Percentiles rank a stretch among this genome's conserved stretches.
These are phyloP conservation scores for Rhinichthys klamathensis DNA, from an alignment of 2,113 vertebrate genomes.

Conservation along the genomic window DNA sequence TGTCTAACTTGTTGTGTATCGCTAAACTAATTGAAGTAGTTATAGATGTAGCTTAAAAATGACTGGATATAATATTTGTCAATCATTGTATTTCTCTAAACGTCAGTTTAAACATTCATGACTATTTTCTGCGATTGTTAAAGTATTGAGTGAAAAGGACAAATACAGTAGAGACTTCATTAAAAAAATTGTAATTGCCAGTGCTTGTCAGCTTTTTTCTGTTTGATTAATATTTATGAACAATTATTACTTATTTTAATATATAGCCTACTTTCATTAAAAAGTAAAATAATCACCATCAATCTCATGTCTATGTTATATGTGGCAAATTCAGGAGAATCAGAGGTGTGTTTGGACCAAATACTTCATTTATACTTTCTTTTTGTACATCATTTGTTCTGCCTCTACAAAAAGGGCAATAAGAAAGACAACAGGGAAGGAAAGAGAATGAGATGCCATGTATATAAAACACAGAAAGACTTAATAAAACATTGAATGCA, in stretches of 20 bases:
- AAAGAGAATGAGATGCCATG: not conserved
- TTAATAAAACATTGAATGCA: not conserved
- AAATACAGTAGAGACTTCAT: not conserved
- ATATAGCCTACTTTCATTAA: too few relatives aligned
- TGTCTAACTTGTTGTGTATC: too few relatives aligned
- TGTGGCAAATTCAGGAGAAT: too few relatives aligned
- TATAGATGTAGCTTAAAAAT: not conserved
- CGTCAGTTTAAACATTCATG: not conserved
- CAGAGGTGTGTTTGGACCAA: not conserved
- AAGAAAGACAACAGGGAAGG: not conserved
- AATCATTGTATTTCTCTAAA: not conserved
- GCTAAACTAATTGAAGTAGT: not conserved
- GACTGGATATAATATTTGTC: not conserved
- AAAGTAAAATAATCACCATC: too few relatives aligned
- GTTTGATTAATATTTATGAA: too few relatives aligned
- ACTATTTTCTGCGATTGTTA: not conserved
- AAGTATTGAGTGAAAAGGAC: too few relatives aligned
- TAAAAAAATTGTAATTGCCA: too few relatives aligned
- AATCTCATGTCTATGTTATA: too few relatives aligned
- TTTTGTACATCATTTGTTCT: not conserved
- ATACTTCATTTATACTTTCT: too few relatives aligned
- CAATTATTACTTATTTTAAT: too few relatives aligned
- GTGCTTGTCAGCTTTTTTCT: too few relatives aligned
- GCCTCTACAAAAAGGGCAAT: not conserved
- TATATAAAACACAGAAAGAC: not conserved